Conservation (phyloP, 2,888 invertebrate genomes). For the Hypena proboscidalis region DNA sequence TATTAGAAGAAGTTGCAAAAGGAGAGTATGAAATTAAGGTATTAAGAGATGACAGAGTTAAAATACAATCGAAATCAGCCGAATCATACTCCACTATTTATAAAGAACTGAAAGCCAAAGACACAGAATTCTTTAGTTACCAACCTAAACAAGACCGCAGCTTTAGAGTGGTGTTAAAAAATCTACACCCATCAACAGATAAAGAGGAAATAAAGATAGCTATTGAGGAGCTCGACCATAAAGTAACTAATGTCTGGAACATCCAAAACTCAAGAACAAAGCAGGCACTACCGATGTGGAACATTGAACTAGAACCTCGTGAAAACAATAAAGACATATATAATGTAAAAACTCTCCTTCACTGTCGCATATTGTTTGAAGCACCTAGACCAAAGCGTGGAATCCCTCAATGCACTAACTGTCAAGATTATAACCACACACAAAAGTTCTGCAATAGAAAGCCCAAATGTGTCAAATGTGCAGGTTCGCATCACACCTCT, state of each 20-base stretch:
- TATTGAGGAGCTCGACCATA: slow-evolving; percentile 15
- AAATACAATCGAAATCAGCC: slow-evolving; percentile 18
- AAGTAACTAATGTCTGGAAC: slow-evolving; percentile 24
- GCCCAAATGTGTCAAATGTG: slow-evolving; percentile 24
- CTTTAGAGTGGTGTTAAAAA: slow-evolving; percentile 24
- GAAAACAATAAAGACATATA: slow-evolving; percentile 6
- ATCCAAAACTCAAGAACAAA: slow-evolving; percentile 19
- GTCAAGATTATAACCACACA: slow-evolving; percentile 21
- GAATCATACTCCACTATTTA: slow-evolving; percentile 14
- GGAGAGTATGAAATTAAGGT: slow-evolving; percentile 20
- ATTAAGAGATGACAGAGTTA: slow-evolving; percentile 16
- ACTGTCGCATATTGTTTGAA: slow-evolving; percentile 12
- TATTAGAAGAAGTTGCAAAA: slow-evolving; percentile 14
- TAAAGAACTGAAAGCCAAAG: slow-evolving; percentile 14
- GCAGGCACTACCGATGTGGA: slow-evolving; percentile 15
- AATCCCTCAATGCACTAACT: slow-evolving; percentile 23
- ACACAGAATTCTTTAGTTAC: slow-evolving; percentile 23
- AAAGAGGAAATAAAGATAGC: slow-evolving; percentile 19
- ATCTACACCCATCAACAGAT: slow-evolving; percentile 25
- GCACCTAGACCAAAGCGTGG: slow-evolving; percentile 12
- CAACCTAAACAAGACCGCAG: slow-evolving; percentile 18
- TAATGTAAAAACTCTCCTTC: not conserved
- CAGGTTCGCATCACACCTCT: slow-evolving; percentile 18
- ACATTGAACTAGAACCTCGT: slow-evolving; percentile 1
- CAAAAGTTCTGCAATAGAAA: slow-evolving; percentile 24